Evolutionary conservation across 2,797 vertebrate genomes (phyloP).

Genomic region (Tokudaia tokunoshimensis): DNA sequence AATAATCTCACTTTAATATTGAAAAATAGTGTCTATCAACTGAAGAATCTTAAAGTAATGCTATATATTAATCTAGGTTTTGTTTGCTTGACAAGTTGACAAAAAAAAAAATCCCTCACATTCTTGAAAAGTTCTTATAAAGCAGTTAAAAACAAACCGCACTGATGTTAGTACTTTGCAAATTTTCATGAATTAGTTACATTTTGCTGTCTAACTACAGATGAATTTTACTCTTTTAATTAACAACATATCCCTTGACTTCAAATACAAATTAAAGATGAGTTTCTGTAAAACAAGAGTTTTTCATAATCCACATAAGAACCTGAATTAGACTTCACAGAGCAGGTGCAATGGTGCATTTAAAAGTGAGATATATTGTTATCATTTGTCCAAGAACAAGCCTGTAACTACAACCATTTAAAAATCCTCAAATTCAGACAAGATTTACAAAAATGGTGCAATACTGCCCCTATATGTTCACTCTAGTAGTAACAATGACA

Average conservation of each 20-base stretch:
- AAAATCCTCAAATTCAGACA: slow-evolving; percentile 58
- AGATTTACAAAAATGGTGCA: slow-evolving; percentile 78
- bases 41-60: slow-evolving; percentile 61
- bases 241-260: slow-evolving; percentile 61
- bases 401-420: slow-evolving; percentile 28
- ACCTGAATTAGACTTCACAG: slow-evolving; percentile 20
- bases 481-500: slow-evolving; percentile 83
- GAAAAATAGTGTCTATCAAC: slow-evolving; percentile 30
- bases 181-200: slow-evolving; percentile 53
- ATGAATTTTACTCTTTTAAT: slow-evolving; percentile 61
- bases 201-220: slow-evolving; percentile 53
- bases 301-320: background rate
- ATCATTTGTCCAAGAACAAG: slow-evolving; percentile 41
- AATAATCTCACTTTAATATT: slow-evolving; percentile 40
- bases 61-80: slow-evolving; percentile 46
- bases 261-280: slow-evolving; percentile 61
- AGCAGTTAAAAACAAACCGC: slow-evolving; percentile 28
- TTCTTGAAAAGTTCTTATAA: slow-evolving; percentile 49
- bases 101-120: background rate
- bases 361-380: slow-evolving; percentile 1
- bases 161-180: slow-evolving; percentile 3
- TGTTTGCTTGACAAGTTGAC: slow-evolving; percentile 51
- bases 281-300: slow-evolving; percentile 29
- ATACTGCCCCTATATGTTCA: slow-evolving; percentile 88
- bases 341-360: background rate